phyloP scores from a whole-genome alignment of 2,797 vertebrate species.

The Dendrocincla fuliginosa region DNA sequence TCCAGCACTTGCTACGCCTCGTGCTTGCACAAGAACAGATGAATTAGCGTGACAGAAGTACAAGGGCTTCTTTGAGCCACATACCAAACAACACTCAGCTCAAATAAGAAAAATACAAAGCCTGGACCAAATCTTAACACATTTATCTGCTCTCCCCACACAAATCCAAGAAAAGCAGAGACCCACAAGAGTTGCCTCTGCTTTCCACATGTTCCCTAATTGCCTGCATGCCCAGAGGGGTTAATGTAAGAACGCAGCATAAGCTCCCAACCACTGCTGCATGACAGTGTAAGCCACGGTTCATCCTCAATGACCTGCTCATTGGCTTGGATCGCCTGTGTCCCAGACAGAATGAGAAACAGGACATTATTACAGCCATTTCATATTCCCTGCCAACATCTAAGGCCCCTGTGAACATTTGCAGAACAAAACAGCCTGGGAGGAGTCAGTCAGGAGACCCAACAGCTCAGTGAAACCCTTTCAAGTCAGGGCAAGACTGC shows the following conservation, averaged over 20 bases:
- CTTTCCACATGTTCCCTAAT: neutral
- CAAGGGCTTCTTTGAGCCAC: neutral
- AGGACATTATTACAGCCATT: neutral
- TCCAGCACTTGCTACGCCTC: neutral
- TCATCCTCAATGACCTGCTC: constrained; percentile 1
- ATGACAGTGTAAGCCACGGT: neutral
- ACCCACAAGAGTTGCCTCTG: neutral
- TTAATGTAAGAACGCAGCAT: neutral
- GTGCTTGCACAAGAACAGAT: neutral
- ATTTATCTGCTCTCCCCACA: neutral
- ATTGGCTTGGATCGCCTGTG: neutral
- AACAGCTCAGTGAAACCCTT: neutral
- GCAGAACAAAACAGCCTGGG: constrained; percentile 11
- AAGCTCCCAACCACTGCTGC: neutral
- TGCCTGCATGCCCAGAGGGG: neutral
- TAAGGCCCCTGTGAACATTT: neutral
- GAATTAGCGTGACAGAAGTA: neutral
- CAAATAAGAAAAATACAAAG: neutral
- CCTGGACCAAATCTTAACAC: neutral
- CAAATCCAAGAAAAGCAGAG: neutral
- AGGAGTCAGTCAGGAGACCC: neutral
- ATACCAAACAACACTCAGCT: neutral
- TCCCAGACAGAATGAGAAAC: constrained; percentile 13
- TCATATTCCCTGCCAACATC: neutral
- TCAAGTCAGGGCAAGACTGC: neutral